Percentiles rank a stretch among this genome's conserved stretches.
phyloP scores from a whole-genome alignment of 2,113 vertebrate genomes.

The Kryptolebias marmoratus region DNA sequence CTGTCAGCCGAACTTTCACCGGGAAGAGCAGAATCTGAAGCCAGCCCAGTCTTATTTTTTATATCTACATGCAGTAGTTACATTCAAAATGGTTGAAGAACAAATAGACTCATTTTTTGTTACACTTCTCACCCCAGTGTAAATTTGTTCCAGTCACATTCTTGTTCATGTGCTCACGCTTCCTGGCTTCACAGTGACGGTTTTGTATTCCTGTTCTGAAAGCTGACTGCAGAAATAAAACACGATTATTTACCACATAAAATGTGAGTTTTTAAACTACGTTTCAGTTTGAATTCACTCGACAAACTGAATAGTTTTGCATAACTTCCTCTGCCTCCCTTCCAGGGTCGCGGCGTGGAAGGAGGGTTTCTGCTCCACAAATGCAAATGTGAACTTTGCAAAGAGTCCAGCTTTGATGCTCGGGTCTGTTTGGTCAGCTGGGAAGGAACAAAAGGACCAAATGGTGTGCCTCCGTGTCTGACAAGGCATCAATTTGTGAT shows the following conservation, averaged over 20 bases:
- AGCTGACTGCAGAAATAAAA: not conserved
- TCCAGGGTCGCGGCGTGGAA: not conserved
- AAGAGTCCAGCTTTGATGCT: conserved; percentile 46
- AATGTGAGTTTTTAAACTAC: not conserved
- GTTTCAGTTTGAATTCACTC: not conserved
- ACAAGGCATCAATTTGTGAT: conserved; percentile 59
- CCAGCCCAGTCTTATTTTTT: no score
- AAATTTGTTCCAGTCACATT: no score
- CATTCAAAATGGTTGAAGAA: no score
- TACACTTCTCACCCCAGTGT: no score
- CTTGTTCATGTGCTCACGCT: no score
- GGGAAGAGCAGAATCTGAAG: no score
- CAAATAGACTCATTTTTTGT: no score
- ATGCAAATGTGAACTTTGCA: conserved; percentile 82
- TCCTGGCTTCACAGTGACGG: not conserved
- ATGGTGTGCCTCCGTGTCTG: conserved; percentile 52
- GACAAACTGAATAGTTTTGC: conserved; percentile 4
- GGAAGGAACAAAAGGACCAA: conserved; percentile 50
- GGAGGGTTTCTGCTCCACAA: conserved; percentile 31
- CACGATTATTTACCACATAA: no score
- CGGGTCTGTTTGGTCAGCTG: conserved; percentile 52
- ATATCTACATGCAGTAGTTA: no score
- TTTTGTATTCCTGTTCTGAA: not conserved
- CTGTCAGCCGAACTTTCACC: no score
- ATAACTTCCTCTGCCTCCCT: conserved; percentile 5